phyloP scores from a whole-genome alignment of 2,888 invertebrate species.

The Xestobium rufovillosum region DNA sequence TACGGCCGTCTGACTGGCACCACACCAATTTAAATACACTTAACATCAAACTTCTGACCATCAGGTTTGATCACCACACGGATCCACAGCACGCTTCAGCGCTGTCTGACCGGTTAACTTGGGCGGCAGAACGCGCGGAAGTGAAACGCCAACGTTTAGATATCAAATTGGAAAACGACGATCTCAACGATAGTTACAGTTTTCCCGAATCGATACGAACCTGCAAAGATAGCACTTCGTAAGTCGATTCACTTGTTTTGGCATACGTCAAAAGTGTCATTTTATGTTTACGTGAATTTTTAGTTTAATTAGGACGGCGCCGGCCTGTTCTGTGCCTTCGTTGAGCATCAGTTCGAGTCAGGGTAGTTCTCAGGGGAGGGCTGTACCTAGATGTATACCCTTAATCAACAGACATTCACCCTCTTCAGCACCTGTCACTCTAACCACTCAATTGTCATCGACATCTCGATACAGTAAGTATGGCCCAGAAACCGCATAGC shows the following conservation, averaged over 20 bases:
- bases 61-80: slow-evolving; percentile 62
- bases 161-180: slow-evolving; percentile 65
- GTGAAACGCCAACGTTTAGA: slow-evolving; percentile 56
- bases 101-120: slow-evolving; percentile 33
- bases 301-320: slow-evolving; percentile 42
- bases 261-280: slow-evolving; percentile 4
- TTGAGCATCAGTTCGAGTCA: slow-evolving; percentile 43
- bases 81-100: slow-evolving; percentile 41
- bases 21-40: no score
- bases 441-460: slow-evolving; percentile 59
- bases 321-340: slow-evolving; percentile 43
- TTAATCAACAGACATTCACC: slow-evolving; percentile 47
- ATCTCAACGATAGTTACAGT: slow-evolving; percentile 61
- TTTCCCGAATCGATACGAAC: slow-evolving; percentile 48
- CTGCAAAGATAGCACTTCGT: slow-evolving; percentile 40
- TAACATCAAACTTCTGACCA: no score
- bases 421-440: slow-evolving; percentile 56
- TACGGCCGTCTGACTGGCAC: no score
- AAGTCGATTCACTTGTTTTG: slow-evolving; percentile 26
- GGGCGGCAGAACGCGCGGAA: slow-evolving; percentile 47
- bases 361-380: slow-evolving; percentile 32
- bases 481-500: no score
- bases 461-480: slow-evolving; percentile 53
- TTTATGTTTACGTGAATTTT: slow-evolving; percentile 20
- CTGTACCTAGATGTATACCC: slow-evolving; percentile 36